A percentile compares a stretch with the other conserved stretches of the same genome.
Conservation (phyloP, 1,140 invertebrate species). For the Papilio machaon region DNA sequence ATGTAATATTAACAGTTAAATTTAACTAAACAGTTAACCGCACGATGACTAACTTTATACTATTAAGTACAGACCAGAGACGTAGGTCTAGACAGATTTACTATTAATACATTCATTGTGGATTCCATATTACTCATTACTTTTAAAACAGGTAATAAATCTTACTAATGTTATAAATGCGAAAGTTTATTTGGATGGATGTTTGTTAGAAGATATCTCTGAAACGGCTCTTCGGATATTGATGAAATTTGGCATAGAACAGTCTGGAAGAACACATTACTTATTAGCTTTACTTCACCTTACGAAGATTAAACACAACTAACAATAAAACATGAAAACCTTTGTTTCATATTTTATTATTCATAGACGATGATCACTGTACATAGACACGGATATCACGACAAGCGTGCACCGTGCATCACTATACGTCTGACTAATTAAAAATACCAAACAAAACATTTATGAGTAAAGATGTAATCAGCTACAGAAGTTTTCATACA, state of each 20-base stretch:
- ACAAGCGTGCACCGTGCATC: neutral
- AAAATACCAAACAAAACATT: constrained; percentile 11
- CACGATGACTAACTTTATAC: neutral
- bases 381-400: constrained; percentile 4
- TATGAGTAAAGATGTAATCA: neutral
- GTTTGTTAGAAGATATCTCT: too few species aligned
- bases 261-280: too few species aligned
- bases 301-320: too few species aligned
- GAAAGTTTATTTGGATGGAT: too few species aligned
- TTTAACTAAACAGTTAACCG: constrained; percentile 10
- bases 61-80: constrained; percentile 3
- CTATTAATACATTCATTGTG: neutral
- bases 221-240: too few species aligned
- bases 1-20: constrained; percentile 1
- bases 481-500: neutral
- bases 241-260: too few species aligned
- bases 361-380: neutral
- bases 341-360: neutral
- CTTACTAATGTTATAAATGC: too few species aligned
- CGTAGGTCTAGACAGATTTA: constrained; percentile 1
- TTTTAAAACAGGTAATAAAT: neutral
- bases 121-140: constrained; percentile 6
- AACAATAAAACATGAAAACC: too few species aligned
- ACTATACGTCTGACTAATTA: neutral
- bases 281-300: too few species aligned